Percentiles rank a stretch among this genome's conserved stretches.
phyloP scores from a whole-genome alignment of 2,797 vertebrate species.

The Cygnus olor region DNA sequence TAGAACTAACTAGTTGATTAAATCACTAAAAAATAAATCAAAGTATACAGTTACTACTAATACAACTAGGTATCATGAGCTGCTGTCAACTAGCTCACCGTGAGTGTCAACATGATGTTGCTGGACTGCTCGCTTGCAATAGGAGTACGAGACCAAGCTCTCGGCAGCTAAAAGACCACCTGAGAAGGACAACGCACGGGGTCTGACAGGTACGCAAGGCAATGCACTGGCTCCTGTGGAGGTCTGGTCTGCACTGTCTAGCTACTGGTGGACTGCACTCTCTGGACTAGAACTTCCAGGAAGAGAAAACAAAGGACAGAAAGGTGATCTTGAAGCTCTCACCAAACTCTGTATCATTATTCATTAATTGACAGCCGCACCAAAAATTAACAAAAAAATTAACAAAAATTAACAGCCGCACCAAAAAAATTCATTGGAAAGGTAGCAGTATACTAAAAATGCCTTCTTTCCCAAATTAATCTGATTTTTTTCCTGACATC shows the following conservation, averaged over 20 bases:
- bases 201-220: neutral
- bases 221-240: neutral
- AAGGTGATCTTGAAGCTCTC: neutral
- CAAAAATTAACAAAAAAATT: no score
- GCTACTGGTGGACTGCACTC: neutral
- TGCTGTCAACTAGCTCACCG: neutral
- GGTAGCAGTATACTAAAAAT: neutral
- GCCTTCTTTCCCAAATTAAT: neutral
- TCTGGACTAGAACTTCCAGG: neutral
- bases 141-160: neutral
- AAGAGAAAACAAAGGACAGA: neutral
- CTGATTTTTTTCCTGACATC: neutral
- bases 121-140: neutral
- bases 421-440: neutral
- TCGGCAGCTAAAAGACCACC: neutral
- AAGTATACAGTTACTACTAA: neutral
- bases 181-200: neutral
- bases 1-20: neutral
- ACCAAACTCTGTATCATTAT: neutral
- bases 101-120: neutral
- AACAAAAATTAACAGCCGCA: no score
- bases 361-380: neutral
- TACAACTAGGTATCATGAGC: neutral
- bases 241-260: neutral
- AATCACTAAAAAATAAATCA: neutral